Base-by-base conservation (phyloP, 2,888 invertebrate genomes). In the Meiosimyza platycephala region DNA sequence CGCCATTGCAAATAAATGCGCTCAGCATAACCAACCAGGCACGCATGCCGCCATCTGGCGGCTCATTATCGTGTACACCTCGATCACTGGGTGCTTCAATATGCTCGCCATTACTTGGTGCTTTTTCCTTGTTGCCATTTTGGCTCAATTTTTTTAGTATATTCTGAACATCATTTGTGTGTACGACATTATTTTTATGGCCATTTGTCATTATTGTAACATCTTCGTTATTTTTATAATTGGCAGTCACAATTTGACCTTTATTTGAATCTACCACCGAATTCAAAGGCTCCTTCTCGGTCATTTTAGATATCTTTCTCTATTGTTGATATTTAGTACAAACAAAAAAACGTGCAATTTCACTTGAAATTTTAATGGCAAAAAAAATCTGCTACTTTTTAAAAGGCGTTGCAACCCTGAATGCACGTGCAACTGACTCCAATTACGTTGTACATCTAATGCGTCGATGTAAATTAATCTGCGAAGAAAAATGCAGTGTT, bases 1-100 rank as follows among this genome's bases (percentile, higher is more conserved):
- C 92, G 7, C 97, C 97, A 87, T 97, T 97, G 81, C 94, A 94
- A 73, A 95, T 89, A 86, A 97, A 95, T 73, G 96, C 95, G 59
- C 93, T 95, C 57, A 95, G 80, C 90, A 96, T 91, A 16, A 97
- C 93, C 74, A 93, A 87, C 91, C 94, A 95, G 1, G 95, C 96
- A 80, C 94, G 90, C 15, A 90, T 77, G 3, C 79, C 79, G 11
- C 95, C 95, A 87, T 96, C 94, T 0, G 93, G 92, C 0, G 93
- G 92, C 47, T 87, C 88, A 71, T 80, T 80, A 73, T 79, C 80
- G 72, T 85, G 85, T 76, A 84, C 83, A 69, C 83, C 82, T 22
- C 83, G 81, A 77, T 85, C 84, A 52, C 83, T 82, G 63, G 85
- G 83, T 9, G 84, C 83, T 72, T 83, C 83, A 51, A 83, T 81